Evolutionary conservation across 2,888 invertebrate species (phyloP).

Genomic region (Eupithecia centaureata): DNA sequence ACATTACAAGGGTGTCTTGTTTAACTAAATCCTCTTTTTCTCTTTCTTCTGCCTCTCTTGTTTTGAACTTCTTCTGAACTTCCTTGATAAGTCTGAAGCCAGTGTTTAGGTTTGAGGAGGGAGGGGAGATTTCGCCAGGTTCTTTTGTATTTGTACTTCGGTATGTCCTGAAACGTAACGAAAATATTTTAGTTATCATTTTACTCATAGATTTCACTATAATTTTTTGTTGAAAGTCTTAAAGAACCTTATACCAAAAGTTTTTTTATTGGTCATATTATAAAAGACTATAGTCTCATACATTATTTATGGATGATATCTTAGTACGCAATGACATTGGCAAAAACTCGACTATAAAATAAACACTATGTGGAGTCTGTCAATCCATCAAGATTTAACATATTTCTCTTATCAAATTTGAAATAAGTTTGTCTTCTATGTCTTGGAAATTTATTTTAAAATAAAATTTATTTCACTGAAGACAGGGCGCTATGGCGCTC

Average conservation of each 20-base stretch:
- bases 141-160: conserved; percentile 99
- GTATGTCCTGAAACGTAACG: conserved; percentile 88
- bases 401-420: no score
- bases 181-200: neutral
- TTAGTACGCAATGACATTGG: no score
- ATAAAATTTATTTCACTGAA: no score
- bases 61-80: conserved; percentile 99
- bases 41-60: conserved; percentile 98
- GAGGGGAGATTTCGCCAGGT: conserved; percentile 96
- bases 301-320: no score
- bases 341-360: neutral
- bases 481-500: no score
- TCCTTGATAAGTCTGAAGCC: conserved; percentile 99
- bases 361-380: neutral
- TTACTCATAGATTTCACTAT: neutral
- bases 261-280: no score
- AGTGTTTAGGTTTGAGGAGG: conserved; percentile 97
- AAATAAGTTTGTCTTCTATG: no score
- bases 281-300: no score
- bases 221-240: neutral
- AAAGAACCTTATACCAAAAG: neutral
- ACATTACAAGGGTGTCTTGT: conserved; percentile 97
- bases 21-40: conserved; percentile 99
- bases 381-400: neutral
- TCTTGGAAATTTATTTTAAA: no score